phyloP scores from a whole-genome alignment of 1,140 invertebrate genomes.

The Ptiloglossa arizonensis region DNA sequence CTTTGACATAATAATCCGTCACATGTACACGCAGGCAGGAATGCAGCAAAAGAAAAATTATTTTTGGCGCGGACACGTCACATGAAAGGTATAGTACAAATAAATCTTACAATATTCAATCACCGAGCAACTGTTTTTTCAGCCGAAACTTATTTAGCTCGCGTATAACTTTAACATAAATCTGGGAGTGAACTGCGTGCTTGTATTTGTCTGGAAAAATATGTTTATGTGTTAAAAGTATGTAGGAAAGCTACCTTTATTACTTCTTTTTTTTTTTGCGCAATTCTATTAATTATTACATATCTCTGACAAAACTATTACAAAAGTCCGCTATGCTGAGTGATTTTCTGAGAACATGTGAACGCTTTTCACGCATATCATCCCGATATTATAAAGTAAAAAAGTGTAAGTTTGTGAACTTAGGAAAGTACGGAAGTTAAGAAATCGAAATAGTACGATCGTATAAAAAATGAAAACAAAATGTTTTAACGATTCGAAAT shows the following conservation, averaged over 20 bases:
- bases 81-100: conserved; percentile 23
- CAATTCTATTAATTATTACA: conserved; percentile 65
- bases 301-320: conserved; percentile 63
- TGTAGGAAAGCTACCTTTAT: conserved; percentile 70
- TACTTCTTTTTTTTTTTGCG: conserved; percentile 61
- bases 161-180: background rate
- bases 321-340: conserved; percentile 55
- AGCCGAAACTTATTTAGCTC: too few species aligned
- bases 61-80: background rate
- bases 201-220: conserved; percentile 42
- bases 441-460: conserved; percentile 28
- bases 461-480: conserved; percentile 25
- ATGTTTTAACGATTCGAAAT: conserved; percentile 25
- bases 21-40: background rate
- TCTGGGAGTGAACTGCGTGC: background rate
- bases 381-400: conserved; percentile 41
- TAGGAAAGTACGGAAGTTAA: conserved; percentile 28
- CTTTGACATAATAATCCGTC: conserved; percentile 3
- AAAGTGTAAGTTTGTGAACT: conserved; percentile 38
- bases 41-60: conserved; percentile 10
- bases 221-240: conserved; percentile 65
- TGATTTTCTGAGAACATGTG: conserved; percentile 43
- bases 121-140: background rate
- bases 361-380: conserved; percentile 21
- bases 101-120: conserved; percentile 22